Base-by-base conservation (phyloP, 2,888 invertebrate species). In the Dicycla oo region DNA sequence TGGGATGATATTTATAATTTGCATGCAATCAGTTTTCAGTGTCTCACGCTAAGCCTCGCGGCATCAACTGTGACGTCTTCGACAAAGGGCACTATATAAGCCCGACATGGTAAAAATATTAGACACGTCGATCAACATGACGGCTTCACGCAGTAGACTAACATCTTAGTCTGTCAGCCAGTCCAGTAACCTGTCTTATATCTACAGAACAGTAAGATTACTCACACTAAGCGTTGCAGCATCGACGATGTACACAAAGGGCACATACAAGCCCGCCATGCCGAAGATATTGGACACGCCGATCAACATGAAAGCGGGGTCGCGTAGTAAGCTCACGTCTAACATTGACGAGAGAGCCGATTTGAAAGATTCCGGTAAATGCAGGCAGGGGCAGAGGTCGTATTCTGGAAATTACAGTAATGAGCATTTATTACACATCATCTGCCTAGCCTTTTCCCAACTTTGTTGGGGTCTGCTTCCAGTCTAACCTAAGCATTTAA, bases 181-280 rank as follows among this genome's bases (percentile, higher is more conserved):
- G 5, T 5, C 4, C 0, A 8, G 7, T 38, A 38, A 38, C 7
- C 38, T 38, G 38, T 38, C 38, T 7, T 38, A 38, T 8, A 38
- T 38, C 8, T 38, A 8, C 8, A 38, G 65, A 69, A 54, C 15
- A 60, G 5, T 30, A 26, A n/a, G 3, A 26, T 47, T 54, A 95
- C 97, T 97, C 93, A 98, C 98, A 89, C 97, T 97, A 70, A 96
- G 92, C 75, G 94, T 96, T 18, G 98, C 98, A 68, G 98, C 97
- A 87, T 99, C 98, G 38, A 99, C 98, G 69, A 99, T 97, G 91
- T 98, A 99, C 63, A 99, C 98, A 93, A 99, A 99, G 53, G 99
- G 99, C 83, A 99, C 98, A 93, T 99, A 99, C 69, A 99, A 97
- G 82, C 99, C 99, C 68, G 99, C 98, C 98, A 99, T 99, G 87